A percentile compares a stretch with the other conserved stretches of the same genome.
phyloP scores from a whole-genome alignment of 2,797 vertebrate genomes.

The Bradypodion ventrale region DNA sequence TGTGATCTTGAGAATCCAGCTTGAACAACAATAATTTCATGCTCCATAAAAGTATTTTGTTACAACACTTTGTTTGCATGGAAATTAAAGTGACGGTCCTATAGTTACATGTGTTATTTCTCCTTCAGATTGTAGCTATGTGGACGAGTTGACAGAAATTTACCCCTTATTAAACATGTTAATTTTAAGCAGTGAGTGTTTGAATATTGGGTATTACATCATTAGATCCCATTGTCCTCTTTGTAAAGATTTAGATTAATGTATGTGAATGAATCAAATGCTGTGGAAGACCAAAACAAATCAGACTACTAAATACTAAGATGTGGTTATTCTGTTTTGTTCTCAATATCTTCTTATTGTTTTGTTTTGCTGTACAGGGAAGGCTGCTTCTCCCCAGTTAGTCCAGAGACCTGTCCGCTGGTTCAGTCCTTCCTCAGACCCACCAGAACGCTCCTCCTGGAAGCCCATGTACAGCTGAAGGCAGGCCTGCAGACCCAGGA shows the following conservation, averaged over 20 bases:
- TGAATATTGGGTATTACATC: neutral
- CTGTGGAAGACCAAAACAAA: neutral
- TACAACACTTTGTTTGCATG: too few relatives aligned
- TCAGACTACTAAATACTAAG: neutral
- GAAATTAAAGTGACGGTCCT: too few relatives aligned
- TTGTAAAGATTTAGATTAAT: neutral
- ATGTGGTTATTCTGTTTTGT: neutral
- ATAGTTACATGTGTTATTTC: neutral
- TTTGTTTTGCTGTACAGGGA: conserved; percentile 77
- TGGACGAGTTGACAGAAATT: neutral
- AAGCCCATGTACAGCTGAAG: conserved; percentile 87
- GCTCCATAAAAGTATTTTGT: too few relatives aligned
- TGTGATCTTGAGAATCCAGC: too few relatives aligned
- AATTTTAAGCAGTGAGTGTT: neutral
- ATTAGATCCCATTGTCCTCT: neutral
- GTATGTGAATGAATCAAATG: neutral
- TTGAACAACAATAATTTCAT: too few relatives aligned
- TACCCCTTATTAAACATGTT: neutral
- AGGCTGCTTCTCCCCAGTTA: conserved; percentile 82
- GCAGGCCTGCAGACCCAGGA: conserved; percentile 92
- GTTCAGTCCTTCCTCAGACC: conserved; percentile 87
- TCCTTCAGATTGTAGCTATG: neutral
- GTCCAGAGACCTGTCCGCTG: conserved; percentile 85
- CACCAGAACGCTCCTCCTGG: conserved; percentile 82
- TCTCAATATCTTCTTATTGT: conserved; percentile 19